Evolutionary conservation across 1,140 invertebrate species (phyloP), one percentile per base, ranked within the genome.

Genomic region (Drosophila busckii): DNA sequence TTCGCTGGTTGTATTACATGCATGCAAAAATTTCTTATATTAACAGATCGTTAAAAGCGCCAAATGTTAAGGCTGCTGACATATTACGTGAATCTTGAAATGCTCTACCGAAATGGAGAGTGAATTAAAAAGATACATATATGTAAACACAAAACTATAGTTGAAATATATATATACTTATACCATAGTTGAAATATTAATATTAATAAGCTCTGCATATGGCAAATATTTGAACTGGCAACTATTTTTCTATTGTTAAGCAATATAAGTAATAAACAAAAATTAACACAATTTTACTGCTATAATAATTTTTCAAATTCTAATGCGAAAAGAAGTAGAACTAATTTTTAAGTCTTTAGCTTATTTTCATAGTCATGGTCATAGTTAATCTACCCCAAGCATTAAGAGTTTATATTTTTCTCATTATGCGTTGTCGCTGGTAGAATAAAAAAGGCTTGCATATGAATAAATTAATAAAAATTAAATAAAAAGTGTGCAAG

Each of bases 381-480:
- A 4, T 4, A 35, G 19, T 10, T 22, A 22, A 38, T 29, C 48
- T 26, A 20, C 38, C 25, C 19, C 6, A 15, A 15, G 2, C 1
- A 4, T 4, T 4, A 13, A n/a, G n/a, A 29, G 23, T 28, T 64
- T 29, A 23, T 23, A 19, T 35, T 65, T 45, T 42, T n/a, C n/a
- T n/a, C n/a, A n/a, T n/a, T 65, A 52, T 64, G 48, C 45, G 53
- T 48, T 53, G 66, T 35, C 48, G 49, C 10, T 56, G 46, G 32
- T 56, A 46, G 60, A 45, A 32, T 65, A 62, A 66, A 66, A 70
- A 76, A 53, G 45, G 54, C 41, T 52, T 25, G 65, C 71, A 52
- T 59, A 67, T 71, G 67, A 80, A 80, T 78, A 80, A 67, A 71
- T 78, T 54, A 78, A 71, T 70, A 53, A 42, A 60, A 71, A 78